These are phyloP conservation scores for Julus scandinavius DNA, from an alignment of 2,888 invertebrate species.

Conservation along the genomic window DNA sequence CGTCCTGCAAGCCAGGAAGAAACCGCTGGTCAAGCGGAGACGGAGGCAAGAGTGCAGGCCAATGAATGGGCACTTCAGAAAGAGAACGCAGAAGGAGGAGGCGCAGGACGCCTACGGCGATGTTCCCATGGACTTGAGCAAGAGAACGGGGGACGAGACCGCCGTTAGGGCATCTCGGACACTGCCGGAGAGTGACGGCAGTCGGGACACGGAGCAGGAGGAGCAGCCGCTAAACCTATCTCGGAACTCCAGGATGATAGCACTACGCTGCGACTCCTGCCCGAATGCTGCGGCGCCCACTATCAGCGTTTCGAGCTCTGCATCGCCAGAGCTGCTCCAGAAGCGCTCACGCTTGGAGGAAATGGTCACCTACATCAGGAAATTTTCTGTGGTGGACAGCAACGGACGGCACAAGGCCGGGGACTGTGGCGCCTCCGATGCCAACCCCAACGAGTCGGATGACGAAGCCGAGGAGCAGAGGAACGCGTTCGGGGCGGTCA, in stretches of 20 bases:
- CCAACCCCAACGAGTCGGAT: neutral
- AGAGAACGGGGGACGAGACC: neutral
- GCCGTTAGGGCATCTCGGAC: neutral
- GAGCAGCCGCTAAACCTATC: conserved; percentile 36
- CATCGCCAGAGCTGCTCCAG: conserved; percentile 33
- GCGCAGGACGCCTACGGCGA: neutral
- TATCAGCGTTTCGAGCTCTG: neutral
- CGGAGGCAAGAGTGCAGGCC: neutral
- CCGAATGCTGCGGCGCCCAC: neutral
- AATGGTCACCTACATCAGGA: conserved; percentile 50
- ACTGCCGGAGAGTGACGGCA: neutral
- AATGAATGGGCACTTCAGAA: neutral
- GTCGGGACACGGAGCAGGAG: neutral
- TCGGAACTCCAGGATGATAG: neutral
- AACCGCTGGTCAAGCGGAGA: conserved; percentile 1
- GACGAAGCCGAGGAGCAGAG: neutral
- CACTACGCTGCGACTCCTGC: neutral
- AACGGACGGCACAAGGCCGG: neutral
- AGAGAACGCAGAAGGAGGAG: conserved; percentile 4
- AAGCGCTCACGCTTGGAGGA: conserved; percentile 52
- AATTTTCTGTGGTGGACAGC: conserved; percentile 24
- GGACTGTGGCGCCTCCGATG: neutral
- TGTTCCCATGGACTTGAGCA: conserved; percentile 48
- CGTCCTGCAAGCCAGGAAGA: neutral
- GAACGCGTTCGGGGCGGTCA: neutral